phyloP scores from a whole-genome alignment of 2,888 invertebrate species.

The Acanthosepion esculentum region DNA sequence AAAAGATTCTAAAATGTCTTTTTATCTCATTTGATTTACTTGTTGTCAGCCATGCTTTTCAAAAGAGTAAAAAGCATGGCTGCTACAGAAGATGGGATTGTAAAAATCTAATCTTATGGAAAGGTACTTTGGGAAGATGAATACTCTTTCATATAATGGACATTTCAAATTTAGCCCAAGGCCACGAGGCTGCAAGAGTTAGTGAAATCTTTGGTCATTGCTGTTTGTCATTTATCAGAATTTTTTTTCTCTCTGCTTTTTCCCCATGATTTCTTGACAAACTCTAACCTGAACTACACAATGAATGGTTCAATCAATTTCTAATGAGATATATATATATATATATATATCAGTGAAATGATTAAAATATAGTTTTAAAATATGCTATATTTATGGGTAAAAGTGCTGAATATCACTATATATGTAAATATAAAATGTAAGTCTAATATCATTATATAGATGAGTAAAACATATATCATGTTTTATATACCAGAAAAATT shows the following conservation, averaged over 20 bases:
- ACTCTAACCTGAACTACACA: neutral
- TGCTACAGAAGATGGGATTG: neutral
- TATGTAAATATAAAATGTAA: no score
- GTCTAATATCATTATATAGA: no score
- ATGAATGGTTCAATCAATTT: neutral
- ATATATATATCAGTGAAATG: no score
- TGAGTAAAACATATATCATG: no score
- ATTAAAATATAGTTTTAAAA: no score
- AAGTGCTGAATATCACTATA: no score
- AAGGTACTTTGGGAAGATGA: neutral
- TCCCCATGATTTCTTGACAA: neutral
- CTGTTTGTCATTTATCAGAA: neutral
- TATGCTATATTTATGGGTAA: no score
- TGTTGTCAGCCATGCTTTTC: neutral
- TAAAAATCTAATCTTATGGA: constrained; percentile 12
- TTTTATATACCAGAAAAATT: no score
- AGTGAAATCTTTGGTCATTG: neutral
- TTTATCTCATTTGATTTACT: neutral
- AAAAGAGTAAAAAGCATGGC: neutral
- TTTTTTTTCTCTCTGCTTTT: neutral
- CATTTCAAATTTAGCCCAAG: neutral
- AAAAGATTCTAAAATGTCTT: neutral
- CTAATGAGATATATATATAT: neutral
- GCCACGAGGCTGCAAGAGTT: neutral
- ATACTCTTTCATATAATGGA: neutral